Conservation (phyloP, 2,113 vertebrate genomes). For the Myocastor coypus region DNA sequence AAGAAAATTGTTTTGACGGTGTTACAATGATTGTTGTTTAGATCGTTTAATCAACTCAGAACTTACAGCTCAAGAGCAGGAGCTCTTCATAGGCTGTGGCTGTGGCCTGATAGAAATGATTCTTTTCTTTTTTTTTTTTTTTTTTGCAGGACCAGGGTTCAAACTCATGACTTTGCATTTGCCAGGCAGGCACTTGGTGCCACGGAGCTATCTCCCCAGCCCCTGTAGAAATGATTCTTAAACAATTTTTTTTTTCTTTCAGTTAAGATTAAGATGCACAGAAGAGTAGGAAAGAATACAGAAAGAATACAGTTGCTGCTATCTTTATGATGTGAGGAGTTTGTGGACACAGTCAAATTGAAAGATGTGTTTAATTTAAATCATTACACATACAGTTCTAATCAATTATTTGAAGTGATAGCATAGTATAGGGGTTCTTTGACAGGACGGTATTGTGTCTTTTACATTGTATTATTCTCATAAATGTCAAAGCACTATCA, state of each 20-base stretch:
- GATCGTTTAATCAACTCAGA: constrained; percentile 20
- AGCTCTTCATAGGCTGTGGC: not conserved
- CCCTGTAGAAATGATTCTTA: no score
- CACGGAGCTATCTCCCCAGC: no score
- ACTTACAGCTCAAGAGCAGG: not conserved
- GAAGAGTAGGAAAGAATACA: not conserved
- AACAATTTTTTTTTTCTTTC: not conserved
- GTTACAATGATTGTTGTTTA: not conserved
- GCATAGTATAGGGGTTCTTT: not conserved
- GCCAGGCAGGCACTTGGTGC: no score
- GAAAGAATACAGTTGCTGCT: constrained; percentile 15
- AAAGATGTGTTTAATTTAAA: constrained; percentile 50
- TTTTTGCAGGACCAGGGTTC: no score
- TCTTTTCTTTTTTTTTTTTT: no score
- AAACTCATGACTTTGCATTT: no score
- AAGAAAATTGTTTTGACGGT: not conserved
- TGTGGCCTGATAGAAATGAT: not conserved
- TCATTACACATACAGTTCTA: constrained; percentile 33
- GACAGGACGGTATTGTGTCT: not conserved
- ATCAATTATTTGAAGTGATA: constrained; percentile 36
- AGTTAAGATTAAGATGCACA: not conserved
- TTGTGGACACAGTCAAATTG: not conserved
- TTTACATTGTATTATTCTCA: constrained; percentile 27
- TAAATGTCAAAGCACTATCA: constrained; percentile 25
- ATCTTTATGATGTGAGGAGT: not conserved